Percentiles rank a stretch among this genome's conserved stretches.
phyloP scores from a whole-genome alignment of 2,888 invertebrate species.

The Chrysina gloriosa region DNA sequence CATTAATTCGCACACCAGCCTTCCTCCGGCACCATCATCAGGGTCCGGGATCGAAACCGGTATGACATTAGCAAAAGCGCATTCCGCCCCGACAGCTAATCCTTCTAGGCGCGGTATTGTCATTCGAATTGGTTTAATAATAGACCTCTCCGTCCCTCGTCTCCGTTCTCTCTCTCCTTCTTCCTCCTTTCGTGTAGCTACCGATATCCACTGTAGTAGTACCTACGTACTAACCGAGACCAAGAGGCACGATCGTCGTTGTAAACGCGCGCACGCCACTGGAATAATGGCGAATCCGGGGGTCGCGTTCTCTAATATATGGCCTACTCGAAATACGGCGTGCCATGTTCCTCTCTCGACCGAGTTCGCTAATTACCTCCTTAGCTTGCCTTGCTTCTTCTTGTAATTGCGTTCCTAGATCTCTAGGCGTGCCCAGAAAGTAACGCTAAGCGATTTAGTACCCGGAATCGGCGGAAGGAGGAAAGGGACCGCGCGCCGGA shows the following conservation, averaged over 20 bases:
- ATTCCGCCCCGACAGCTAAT: conserved; percentile 14
- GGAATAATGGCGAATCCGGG: not conserved
- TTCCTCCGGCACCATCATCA: too few relatives aligned
- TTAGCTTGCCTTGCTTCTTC: conserved; percentile 5
- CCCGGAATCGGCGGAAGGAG: not conserved
- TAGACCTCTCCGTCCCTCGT: not conserved
- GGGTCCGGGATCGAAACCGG: too few relatives aligned
- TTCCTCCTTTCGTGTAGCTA: not conserved
- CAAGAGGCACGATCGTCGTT: not conserved
- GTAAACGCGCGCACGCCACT: not conserved
- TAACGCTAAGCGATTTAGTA: not conserved
- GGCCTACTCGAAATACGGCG: conserved; percentile 10
- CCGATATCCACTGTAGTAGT: not conserved
- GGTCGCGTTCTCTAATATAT: conserved; percentile 4
- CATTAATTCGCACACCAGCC: too few relatives aligned
- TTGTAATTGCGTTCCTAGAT: conserved; percentile 21
- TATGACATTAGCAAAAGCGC: not conserved
- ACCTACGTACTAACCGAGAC: not conserved
- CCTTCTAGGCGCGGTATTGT: conserved; percentile 16
- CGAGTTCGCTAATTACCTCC: conserved; percentile 24
- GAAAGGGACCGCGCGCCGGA: not conserved
- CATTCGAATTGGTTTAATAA: conserved; percentile 28
- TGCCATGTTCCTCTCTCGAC: not conserved
- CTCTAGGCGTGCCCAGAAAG: not conserved
- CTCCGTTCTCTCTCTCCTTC: not conserved